Evolutionary conservation across 2,797 vertebrate species (phyloP).

Genomic region (Denticeps clupeoides): DNA sequence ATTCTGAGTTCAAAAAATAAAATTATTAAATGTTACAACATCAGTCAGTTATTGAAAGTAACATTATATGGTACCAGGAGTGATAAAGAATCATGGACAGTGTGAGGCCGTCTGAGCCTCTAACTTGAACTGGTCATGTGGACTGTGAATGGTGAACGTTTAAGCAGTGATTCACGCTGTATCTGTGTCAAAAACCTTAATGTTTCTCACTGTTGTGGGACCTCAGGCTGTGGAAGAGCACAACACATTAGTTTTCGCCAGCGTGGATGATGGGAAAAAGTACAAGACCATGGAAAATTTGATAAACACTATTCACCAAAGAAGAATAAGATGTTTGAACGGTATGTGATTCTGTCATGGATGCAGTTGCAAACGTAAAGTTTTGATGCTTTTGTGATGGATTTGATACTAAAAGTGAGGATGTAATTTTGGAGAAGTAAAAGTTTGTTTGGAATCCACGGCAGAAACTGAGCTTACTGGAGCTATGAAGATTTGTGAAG

Average conservation of each 20-base stretch:
- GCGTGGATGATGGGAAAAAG: not conserved
- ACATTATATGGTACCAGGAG: slow-evolving; percentile 30
- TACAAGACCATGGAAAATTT: slow-evolving; percentile 10
- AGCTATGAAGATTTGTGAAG: slow-evolving; percentile 15
- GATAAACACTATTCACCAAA: slow-evolving; percentile 18
- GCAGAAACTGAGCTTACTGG: slow-evolving; percentile 18
- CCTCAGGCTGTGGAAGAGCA: slow-evolving; percentile 13
- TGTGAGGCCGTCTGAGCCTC: slow-evolving; percentile 9
- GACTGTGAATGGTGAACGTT: slow-evolving; percentile 10
- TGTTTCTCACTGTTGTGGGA: slow-evolving; percentile 8
- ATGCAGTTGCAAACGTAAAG: slow-evolving; percentile 6
- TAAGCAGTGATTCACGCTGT: slow-evolving; percentile 15
- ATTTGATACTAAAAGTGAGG: slow-evolving; percentile 15
- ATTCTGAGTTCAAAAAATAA: too few relatives aligned
- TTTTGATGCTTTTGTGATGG: slow-evolving; percentile 19
- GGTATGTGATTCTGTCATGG: slow-evolving; percentile 9
- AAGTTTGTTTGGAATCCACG: slow-evolving; percentile 11
- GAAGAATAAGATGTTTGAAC: slow-evolving; percentile 17
- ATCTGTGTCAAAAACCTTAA: slow-evolving; percentile 9
- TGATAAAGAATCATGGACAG: slow-evolving; percentile 14
- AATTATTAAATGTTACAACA: too few relatives aligned
- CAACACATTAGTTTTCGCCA: slow-evolving; percentile 7
- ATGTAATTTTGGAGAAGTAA: slow-evolving; percentile 14
- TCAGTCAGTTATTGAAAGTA: too few relatives aligned
- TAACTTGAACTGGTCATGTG: slow-evolving; percentile 23